phyloP scores from a whole-genome alignment of 2,888 invertebrate genomes.

The Polydrusus pterygomalis region DNA sequence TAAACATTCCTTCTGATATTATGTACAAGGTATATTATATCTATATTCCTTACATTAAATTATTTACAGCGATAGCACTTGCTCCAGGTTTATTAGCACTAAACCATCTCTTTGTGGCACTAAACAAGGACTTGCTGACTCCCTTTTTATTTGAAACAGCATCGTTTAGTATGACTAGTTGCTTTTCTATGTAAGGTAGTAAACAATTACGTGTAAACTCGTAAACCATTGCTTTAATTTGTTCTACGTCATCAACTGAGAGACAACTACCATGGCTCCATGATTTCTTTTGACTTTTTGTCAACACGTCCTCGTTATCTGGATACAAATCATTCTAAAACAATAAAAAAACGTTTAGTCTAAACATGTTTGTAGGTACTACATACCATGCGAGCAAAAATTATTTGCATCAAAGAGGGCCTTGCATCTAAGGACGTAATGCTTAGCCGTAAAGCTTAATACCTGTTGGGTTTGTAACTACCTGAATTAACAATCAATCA shows the following conservation, averaged over 20 bases:
- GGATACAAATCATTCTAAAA: slow-evolving; percentile 60
- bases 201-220: slow-evolving; percentile 91
- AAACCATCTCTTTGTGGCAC: slow-evolving; percentile 97
- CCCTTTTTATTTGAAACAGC: slow-evolving; percentile 91
- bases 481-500: no score
- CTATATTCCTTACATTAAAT: slow-evolving; percentile 83
- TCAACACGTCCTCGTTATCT: slow-evolving; percentile 59
- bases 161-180: slow-evolving; percentile 87
- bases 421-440: no score
- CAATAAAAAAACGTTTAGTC: not conserved
- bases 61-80: slow-evolving; percentile 81
- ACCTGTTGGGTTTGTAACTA: no score
- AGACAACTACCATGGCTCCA: slow-evolving; percentile 85
- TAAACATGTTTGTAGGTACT: no score
- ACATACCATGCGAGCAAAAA: no score
- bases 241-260: slow-evolving; percentile 88
- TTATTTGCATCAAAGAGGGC: no score
- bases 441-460: no score
- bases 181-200: slow-evolving; percentile 93
- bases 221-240: slow-evolving; percentile 87
- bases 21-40: no score
- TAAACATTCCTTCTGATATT: slow-evolving; percentile 30
- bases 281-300: slow-evolving; percentile 54
- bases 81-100: slow-evolving; percentile 90
- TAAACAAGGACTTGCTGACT: slow-evolving; percentile 92